Conservation (phyloP, 2,888 invertebrate genomes). For the Lasioglossum lativentre region DNA sequence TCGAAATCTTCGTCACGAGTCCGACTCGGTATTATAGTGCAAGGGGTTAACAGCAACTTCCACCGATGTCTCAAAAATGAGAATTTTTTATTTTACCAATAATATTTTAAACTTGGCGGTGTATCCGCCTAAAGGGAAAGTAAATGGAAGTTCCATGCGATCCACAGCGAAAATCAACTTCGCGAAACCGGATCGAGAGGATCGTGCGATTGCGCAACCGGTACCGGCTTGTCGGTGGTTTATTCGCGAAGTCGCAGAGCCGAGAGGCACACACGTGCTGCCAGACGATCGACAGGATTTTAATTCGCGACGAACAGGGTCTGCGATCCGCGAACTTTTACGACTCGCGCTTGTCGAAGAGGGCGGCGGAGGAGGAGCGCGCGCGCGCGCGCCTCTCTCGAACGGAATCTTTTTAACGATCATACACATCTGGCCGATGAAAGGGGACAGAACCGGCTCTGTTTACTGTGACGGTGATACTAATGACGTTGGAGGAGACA, state of each 20-base stretch:
- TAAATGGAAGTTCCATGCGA: neutral
- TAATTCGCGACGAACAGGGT: constrained; percentile 58
- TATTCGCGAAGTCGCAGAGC: neutral
- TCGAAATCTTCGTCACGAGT: no score
- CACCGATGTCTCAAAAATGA: no score
- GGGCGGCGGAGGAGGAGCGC: constrained; percentile 24
- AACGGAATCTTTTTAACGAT: constrained; percentile 46
- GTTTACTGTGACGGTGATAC: constrained; percentile 44
- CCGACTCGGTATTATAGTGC: no score
- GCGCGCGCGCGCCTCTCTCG: constrained; percentile 7
- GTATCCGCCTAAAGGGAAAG: neutral
- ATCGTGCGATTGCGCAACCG: constrained; percentile 46
- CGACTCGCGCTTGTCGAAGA: constrained; percentile 8
- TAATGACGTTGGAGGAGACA: constrained; percentile 45
- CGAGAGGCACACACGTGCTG: neutral
- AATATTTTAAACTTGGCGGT: no score
- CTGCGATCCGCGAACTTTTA: constrained; percentile 55
- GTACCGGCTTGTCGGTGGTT: neutral
- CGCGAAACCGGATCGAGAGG: constrained; percentile 26
- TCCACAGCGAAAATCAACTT: neutral
- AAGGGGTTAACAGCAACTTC: no score
- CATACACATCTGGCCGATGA: constrained; percentile 31
- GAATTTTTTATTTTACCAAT: no score
- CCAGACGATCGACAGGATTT: constrained; percentile 37
- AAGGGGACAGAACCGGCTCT: constrained; percentile 28